Percentiles rank a stretch among this genome's conserved stretches.
These are phyloP conservation scores for Agapornis roseicollis DNA, from an alignment of 2,113 vertebrate species.

Conservation along the genomic window DNA sequence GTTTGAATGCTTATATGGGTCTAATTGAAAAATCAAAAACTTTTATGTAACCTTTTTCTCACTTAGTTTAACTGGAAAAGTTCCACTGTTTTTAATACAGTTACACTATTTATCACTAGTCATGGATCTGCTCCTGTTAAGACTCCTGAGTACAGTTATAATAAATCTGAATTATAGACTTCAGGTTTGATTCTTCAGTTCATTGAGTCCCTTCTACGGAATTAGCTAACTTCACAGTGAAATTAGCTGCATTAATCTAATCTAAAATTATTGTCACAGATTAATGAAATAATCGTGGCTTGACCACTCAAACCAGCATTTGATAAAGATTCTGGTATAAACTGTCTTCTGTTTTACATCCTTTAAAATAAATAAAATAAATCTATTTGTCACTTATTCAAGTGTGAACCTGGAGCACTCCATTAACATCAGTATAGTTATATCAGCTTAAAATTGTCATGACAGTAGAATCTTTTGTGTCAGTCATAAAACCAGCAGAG, in stretches of 20 bases:
- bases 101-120: neutral
- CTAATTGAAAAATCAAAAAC: neutral
- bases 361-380: neutral
- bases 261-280: neutral
- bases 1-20: neutral
- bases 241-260: neutral
- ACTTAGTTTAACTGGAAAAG: neutral
- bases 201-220: neutral
- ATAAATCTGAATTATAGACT: neutral
- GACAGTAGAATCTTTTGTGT: neutral
- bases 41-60: neutral
- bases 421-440: neutral
- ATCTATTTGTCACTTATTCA: neutral
- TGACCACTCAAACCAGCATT: neutral
- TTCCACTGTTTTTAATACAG: neutral
- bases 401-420: neutral
- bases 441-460: neutral
- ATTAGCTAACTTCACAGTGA: neutral
- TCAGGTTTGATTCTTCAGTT: neutral
- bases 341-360: neutral
- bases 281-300: neutral
- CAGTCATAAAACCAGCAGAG: neutral
- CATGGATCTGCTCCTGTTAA: neutral
- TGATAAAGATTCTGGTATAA: neutral
- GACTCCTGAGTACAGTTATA: neutral